Conservation (phyloP, 2,888 invertebrate species). For the Lordiphosa andalusiaca region DNA sequence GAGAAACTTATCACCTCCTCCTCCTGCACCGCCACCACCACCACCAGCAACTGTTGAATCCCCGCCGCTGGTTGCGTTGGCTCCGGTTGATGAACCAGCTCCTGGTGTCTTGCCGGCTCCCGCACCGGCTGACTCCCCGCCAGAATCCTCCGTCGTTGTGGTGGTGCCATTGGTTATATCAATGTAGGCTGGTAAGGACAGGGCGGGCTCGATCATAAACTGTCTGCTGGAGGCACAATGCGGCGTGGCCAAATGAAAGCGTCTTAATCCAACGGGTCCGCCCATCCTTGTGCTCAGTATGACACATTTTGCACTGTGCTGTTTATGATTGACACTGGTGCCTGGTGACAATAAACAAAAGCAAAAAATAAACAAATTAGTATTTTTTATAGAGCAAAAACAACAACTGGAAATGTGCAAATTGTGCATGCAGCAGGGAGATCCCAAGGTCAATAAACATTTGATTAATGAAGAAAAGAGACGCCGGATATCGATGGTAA, state of each 20-base stretch:
- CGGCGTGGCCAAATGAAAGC: slow-evolving; percentile 52
- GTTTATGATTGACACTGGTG: slow-evolving; percentile 41
- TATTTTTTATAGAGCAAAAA: not conserved
- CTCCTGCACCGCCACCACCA: slow-evolving; percentile 34
- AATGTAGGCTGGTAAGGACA: slow-evolving; percentile 58
- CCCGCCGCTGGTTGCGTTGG: slow-evolving; percentile 34
- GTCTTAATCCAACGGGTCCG: not conserved
- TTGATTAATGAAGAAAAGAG: too few relatives aligned
- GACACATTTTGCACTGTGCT: slow-evolving; percentile 45
- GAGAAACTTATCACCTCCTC: slow-evolving; percentile 85
- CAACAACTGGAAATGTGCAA: too few relatives aligned
- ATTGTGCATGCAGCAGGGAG: not conserved
- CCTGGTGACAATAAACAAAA: slow-evolving; percentile 29
- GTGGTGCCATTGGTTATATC: slow-evolving; percentile 58
- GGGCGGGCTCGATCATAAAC: slow-evolving; percentile 32
- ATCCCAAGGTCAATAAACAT: slow-evolving; percentile 48
- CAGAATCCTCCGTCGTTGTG: slow-evolving; percentile 41
- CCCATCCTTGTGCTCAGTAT: slow-evolving; percentile 24
- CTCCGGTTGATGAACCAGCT: slow-evolving; percentile 37
- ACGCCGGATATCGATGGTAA: not conserved
- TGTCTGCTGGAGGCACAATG: slow-evolving; percentile 29
- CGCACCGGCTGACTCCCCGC: slow-evolving; percentile 9
- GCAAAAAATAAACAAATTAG: not conserved
- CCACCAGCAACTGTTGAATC: slow-evolving; percentile 31
- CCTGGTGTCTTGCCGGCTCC: slow-evolving; percentile 22